phyloP scores from a whole-genome alignment of 1,140 invertebrate genomes.

The Pissodes strobi region DNA sequence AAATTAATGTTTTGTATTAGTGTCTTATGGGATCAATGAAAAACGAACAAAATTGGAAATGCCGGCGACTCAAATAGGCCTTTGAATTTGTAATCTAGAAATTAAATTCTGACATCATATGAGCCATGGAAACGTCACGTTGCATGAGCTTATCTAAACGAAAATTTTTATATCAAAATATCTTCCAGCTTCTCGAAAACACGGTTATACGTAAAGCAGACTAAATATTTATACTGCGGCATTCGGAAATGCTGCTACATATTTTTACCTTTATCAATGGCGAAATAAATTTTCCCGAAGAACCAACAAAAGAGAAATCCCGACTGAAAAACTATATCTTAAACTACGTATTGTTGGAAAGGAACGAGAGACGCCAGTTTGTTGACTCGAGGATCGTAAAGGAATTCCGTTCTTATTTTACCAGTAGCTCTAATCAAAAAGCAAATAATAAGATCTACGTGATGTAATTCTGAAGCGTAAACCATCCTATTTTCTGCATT shows the following conservation, averaged over 20 bases:
- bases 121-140: no score
- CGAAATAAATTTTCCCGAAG: constrained; percentile 18
- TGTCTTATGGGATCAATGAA: no score
- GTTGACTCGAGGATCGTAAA: constrained; percentile 11
- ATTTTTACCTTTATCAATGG: constrained; percentile 19
- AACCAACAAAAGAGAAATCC: constrained; percentile 19
- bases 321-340: not conserved
- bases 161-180: no score
- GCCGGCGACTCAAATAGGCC: no score
- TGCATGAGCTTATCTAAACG: no score
- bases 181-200: no score
- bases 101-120: no score
- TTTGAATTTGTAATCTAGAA: no score
- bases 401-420: constrained; percentile 20
- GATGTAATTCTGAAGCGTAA: not conserved
- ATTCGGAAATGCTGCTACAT: constrained; percentile 20
- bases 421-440: not conserved
- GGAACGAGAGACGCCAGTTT: constrained; percentile 18
- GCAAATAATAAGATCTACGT: not conserved
- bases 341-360: constrained; percentile 13
- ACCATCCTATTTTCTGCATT: no score
- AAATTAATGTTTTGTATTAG: no score
- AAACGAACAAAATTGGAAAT: no score
- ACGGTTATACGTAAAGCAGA: no score
- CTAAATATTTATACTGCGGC: constrained; percentile 10